Percentiles rank a stretch among this genome's conserved stretches.
phyloP scores from a whole-genome alignment of 2,797 vertebrate species.

The Sebastes flavidus region DNA sequence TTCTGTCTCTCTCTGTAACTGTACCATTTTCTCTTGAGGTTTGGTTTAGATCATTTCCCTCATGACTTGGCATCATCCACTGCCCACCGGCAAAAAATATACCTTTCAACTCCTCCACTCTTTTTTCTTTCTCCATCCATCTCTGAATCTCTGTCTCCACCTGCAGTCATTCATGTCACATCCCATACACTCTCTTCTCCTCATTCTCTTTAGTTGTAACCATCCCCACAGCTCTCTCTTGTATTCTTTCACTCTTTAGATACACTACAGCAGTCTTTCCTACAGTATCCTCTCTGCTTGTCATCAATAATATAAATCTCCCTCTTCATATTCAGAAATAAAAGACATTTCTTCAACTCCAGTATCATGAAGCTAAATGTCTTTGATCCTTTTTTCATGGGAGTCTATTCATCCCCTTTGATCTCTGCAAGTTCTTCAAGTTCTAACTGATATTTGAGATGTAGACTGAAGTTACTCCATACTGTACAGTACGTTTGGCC shows the following conservation, averaged over 20 bases:
- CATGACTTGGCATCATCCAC: neutral
- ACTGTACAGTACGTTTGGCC: neutral
- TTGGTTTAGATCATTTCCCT: constrained; percentile 11
- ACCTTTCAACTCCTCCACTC: constrained; percentile 1
- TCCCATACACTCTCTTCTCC: neutral
- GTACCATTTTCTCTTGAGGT: neutral
- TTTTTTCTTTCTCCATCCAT: neutral
- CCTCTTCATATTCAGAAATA: neutral
- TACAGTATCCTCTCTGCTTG: neutral
- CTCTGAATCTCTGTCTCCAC: neutral
- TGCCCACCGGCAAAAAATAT: neutral
- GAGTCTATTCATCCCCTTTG: neutral
- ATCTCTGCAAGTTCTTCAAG: neutral
- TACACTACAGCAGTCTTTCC: neutral
- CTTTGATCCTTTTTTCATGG: constrained; percentile 9
- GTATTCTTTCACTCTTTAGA: neutral
- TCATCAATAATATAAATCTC: neutral
- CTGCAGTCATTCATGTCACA: neutral
- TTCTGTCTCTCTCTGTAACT: neutral
- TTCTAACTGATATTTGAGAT: neutral
- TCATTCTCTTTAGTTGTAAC: neutral
- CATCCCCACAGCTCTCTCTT: neutral
- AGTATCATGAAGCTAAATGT: neutral
- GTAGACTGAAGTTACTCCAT: neutral
- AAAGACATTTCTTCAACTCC: neutral